Conservation (phyloP, 2,888 invertebrate species). For the Torymus tubicola region DNA sequence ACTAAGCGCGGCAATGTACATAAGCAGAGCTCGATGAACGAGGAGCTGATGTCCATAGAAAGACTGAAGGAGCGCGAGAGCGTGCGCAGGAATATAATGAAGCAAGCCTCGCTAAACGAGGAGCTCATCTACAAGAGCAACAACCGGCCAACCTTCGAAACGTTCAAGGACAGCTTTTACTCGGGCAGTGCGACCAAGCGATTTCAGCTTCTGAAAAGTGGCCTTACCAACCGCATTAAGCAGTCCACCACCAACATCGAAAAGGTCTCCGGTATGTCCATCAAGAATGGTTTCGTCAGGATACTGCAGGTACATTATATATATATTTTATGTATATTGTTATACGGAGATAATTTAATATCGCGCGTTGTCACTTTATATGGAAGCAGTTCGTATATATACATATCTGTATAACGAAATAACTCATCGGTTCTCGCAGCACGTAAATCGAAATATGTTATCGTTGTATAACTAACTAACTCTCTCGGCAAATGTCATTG, state of each 20-base stretch:
- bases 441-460: too few species aligned
- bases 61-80: constrained; percentile 89
- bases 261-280: constrained; percentile 83
- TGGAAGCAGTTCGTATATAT: not conserved
- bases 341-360: not conserved
- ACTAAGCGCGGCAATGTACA: constrained; percentile 80
- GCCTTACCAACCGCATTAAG: constrained; percentile 89
- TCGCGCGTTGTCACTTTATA: not conserved
- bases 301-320: constrained; percentile 84
- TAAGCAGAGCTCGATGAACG: constrained; percentile 92
- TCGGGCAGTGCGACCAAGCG: constrained; percentile 84
- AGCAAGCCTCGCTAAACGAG: constrained; percentile 92
- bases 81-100: constrained; percentile 89
- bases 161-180: constrained; percentile 85
- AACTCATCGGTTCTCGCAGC: too few species aligned
- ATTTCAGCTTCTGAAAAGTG: constrained; percentile 86
- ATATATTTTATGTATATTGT: too few species aligned
- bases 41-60: constrained; percentile 93
- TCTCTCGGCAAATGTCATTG: too few species aligned
- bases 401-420: too few species aligned
- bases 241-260: constrained; percentile 90
- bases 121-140: constrained; percentile 85
- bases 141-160: constrained; percentile 81
- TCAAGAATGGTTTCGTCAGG: constrained; percentile 87
- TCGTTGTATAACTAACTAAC: too few species aligned